A percentile compares a stretch with the other conserved stretches of the same genome.
Conservation (phyloP, 2,797 vertebrate genomes). For the Manis javanica region DNA sequence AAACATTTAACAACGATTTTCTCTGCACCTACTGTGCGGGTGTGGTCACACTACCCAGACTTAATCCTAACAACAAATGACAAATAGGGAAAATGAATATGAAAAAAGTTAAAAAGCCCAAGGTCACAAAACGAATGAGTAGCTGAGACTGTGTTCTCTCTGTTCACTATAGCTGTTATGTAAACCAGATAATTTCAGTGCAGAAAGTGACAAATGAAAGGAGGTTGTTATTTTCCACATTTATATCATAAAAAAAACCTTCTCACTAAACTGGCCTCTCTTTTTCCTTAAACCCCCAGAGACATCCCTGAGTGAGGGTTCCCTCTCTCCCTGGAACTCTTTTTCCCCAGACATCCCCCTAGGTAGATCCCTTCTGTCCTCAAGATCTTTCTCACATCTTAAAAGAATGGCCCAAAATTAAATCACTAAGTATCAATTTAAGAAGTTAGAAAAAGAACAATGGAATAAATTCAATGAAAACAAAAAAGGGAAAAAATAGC, state of each 20-base stretch:
- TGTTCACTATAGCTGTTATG: neutral
- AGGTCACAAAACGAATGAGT: neutral
- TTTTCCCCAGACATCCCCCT: neutral
- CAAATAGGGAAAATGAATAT: neutral
- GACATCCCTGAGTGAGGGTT: neutral
- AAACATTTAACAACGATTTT: conserved; percentile 3
- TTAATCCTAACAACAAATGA: conserved; percentile 31
- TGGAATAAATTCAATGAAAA: neutral
- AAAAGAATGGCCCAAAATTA: neutral
- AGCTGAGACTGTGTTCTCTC: neutral
- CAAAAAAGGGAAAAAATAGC: neutral
- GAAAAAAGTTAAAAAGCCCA: conserved; percentile 19
- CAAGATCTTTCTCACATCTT: neutral
- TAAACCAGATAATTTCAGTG: neutral
- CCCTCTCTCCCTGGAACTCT: neutral
- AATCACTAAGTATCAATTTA: neutral
- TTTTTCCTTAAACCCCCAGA: neutral
- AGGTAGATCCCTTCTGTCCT: neutral
- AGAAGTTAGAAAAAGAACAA: neutral
- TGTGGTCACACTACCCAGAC: neutral
- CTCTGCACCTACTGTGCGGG: neutral
- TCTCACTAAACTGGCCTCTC: neutral
- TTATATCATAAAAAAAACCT: neutral
- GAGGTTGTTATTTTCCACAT: neutral
- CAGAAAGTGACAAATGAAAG: neutral